Base-by-base conservation (phyloP, 1,140 invertebrate species). In the Sarcophaga bullata region DNA sequence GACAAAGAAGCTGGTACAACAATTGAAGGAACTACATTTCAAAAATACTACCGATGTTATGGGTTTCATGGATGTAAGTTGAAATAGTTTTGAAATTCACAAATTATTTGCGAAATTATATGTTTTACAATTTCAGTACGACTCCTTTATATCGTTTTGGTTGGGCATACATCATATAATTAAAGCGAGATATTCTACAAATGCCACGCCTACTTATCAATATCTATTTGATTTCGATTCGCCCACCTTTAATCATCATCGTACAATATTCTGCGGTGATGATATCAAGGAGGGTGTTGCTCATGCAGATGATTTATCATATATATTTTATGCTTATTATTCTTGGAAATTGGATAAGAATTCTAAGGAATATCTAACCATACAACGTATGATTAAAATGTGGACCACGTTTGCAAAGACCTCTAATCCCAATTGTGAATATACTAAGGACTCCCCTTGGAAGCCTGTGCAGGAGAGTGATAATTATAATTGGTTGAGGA, bases 271-370 rank as follows among this genome's bases (percentile, higher is more conserved):
- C 54, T 83, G 78, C 15, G 76, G 58, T 25, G 13, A 49, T 37
- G 82, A 82, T 37, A 72, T 72, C 6, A 73, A 47, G 7, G 48
- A 11, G 10, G 82, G 88, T 10, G 91, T 92, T 3, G 91, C 89
- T 82, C 94, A 95, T 86, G 92, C 91, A 0, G 94, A 95, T 82
- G 94, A 95, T 83, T 8, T 94, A 0, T 93, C 92, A 80, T 94
- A 94, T 86, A 81, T 94, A 10, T 95, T 94, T 84, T 90, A 91
- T 83, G 90, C 87, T 73, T 84, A 85, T 68, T 83, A 91, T 13
- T 89, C 90, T 48, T 83, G 83, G 15, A 91, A 91, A 80, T 80
- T 89, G 84, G 86, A 90, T 47, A 86, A 85, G n/a, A 84, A 84
- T 6, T 84, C 88, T 0, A 54, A 73, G 7, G 90, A 88, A 58